Evolutionary conservation across 2,888 invertebrate genomes (phyloP).

Genomic region (Nomada ruficornis): DNA sequence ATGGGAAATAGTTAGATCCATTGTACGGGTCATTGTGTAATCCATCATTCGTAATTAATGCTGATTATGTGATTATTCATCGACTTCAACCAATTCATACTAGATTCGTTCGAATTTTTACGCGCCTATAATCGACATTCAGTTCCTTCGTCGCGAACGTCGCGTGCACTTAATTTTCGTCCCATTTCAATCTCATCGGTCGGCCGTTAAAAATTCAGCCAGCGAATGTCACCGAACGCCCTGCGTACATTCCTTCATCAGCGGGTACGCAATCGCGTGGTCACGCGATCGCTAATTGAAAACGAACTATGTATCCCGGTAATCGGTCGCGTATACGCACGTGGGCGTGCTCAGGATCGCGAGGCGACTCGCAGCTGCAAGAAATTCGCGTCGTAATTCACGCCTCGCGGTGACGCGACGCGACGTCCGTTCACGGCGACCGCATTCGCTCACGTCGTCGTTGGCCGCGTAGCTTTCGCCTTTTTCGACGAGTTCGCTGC

Average conservation of each 20-base stretch:
- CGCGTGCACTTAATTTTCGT: no score
- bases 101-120: no score
- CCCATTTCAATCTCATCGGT: no score
- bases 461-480: constrained; percentile 51
- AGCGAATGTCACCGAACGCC: not conserved
- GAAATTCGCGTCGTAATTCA: constrained; percentile 68
- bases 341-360: constrained; percentile 38
- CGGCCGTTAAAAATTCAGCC: no score
- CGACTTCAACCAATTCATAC: no score
- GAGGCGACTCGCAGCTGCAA: constrained; percentile 47
- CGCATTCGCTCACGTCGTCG: constrained; percentile 69
- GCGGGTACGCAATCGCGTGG: constrained; percentile 29
- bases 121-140: no score
- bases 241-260: not conserved
- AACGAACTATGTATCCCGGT: constrained; percentile 66
- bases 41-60: no score
- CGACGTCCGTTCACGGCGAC: constrained; percentile 45
- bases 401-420: constrained; percentile 63
- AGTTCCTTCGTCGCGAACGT: no score
- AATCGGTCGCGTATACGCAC: constrained; percentile 32
- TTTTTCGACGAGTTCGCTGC: constrained; percentile 54
- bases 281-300: constrained; percentile 73
- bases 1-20: no score
- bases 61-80: no score
- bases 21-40: no score